These are phyloP conservation scores for Platycnemis pennipes DNA, from an alignment of 2,888 invertebrate genomes.

Conservation along the genomic window DNA sequence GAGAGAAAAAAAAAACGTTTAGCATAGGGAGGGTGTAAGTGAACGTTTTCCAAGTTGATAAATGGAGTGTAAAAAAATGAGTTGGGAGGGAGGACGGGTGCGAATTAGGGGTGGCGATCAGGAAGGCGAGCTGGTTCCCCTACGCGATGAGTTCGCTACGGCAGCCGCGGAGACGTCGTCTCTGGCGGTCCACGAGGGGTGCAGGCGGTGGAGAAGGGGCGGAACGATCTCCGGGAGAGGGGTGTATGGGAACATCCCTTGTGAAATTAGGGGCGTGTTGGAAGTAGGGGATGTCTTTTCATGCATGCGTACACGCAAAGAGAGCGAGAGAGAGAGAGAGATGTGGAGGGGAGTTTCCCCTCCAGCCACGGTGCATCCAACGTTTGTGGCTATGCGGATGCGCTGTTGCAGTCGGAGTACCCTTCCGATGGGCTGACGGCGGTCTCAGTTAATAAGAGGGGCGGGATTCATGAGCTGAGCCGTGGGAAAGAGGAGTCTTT, in stretches of 20 bases:
- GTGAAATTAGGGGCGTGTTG: not conserved
- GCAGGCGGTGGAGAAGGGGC: not conserved
- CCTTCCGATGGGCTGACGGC: not conserved
- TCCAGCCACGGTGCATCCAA: not conserved
- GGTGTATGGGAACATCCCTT: not conserved
- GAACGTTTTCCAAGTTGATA: not conserved
- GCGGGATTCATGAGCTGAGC: not conserved
- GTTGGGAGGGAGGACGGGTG: not conserved
- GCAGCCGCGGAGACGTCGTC: too few relatives aligned
- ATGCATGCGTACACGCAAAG: not conserved
- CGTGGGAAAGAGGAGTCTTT: not conserved
- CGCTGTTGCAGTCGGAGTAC: constrained; percentile 15
- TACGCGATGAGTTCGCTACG: too few relatives aligned
- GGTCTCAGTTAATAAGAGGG: constrained; percentile 26
- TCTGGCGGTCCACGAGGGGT: too few relatives aligned
- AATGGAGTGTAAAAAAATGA: not conserved
- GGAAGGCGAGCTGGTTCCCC: too few relatives aligned
- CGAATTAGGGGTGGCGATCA: too few relatives aligned
- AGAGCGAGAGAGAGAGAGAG: not conserved
- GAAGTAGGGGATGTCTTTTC: not conserved
- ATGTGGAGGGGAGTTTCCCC: not conserved
- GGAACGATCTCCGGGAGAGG: not conserved
- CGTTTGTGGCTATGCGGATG: constrained; percentile 50
- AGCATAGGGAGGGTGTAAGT: not conserved
- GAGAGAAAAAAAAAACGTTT: too few relatives aligned